A percentile compares a stretch with the other conserved stretches of the same genome.
phyloP scores from a whole-genome alignment of 2,113 vertebrate species.

The Dasyurus viverrinus region DNA sequence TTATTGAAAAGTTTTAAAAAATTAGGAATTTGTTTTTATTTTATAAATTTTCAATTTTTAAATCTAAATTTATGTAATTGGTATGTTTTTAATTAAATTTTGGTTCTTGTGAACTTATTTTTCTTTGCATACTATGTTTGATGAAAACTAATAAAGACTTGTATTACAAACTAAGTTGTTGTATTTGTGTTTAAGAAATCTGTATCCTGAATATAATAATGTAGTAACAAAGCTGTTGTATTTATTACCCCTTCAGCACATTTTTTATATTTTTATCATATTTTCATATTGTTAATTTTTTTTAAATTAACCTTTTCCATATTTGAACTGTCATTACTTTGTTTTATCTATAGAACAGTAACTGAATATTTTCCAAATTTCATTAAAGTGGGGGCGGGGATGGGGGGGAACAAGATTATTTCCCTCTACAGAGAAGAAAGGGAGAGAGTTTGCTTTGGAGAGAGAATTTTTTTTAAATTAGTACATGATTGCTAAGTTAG shows the following conservation, averaged over 20 bases:
- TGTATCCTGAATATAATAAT: not conserved
- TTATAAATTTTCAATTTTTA: not conserved
- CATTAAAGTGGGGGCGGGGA: not conserved
- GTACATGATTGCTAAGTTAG: not conserved
- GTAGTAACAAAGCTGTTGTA: not conserved
- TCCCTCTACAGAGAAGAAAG: not conserved
- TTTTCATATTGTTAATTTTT: not conserved
- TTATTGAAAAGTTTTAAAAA: not conserved
- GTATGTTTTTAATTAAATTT: not conserved
- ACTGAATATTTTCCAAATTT: constrained; percentile 5
- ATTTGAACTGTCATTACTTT: not conserved
- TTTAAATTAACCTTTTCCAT: not conserved
- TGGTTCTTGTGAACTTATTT: not conserved
- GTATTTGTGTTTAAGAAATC: not conserved
- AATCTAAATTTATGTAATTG: not conserved
- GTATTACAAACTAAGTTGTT: not conserved
- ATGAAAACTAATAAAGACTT: not conserved
- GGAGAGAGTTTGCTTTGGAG: not conserved
- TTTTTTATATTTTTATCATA: not conserved
- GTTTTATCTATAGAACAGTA: not conserved
- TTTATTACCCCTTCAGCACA: not conserved
- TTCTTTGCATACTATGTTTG: too few species aligned
- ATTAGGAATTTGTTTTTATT: constrained; percentile 18
- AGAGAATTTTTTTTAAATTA: not conserved
- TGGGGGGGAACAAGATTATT: not conserved